phyloP scores from a whole-genome alignment of 1,140 invertebrate species.

The Drosophila nigrodunni region DNA sequence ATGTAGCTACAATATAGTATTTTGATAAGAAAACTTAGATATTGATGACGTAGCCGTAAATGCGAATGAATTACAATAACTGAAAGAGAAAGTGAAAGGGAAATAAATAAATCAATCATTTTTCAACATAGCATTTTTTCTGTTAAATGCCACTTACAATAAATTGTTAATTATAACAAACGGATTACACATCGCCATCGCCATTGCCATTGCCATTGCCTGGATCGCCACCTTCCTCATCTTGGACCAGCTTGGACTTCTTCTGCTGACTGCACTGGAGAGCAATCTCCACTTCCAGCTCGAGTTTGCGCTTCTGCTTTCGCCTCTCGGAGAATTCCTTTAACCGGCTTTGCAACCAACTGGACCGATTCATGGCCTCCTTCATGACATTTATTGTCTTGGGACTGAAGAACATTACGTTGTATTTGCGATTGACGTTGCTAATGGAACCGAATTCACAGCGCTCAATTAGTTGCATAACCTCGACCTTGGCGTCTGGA shows the following conservation, averaged over 20 bases:
- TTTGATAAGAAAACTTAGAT: conserved; percentile 70
- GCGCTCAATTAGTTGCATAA: conserved; percentile 28
- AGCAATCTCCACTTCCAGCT: neutral
- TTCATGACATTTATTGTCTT: conserved; percentile 12
- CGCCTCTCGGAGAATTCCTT: neutral
- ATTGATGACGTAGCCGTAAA: conserved; percentile 4
- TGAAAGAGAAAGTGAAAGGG: conserved; percentile 37
- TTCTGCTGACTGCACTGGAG: no score
- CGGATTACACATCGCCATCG: no score
- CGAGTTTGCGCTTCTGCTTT: no score
- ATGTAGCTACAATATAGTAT: conserved; percentile 53
- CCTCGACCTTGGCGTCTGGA: neutral
- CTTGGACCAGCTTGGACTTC: no score
- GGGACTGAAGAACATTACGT: neutral
- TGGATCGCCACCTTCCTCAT: no score
- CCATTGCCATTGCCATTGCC: no score
- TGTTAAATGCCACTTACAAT: neutral
- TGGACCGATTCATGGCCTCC: conserved; percentile 1
- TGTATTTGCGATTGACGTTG: conserved; percentile 17
- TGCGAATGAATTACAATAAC: conserved; percentile 32
- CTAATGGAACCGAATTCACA: neutral
- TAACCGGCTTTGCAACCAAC: neutral
- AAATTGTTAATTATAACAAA: neutral
- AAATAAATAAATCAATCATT: conserved; percentile 71
- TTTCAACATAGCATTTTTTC: conserved; percentile 25